Evolutionary conservation across 2,113 vertebrate species (phyloP).

Genomic region (Catharus minimus): DNA sequence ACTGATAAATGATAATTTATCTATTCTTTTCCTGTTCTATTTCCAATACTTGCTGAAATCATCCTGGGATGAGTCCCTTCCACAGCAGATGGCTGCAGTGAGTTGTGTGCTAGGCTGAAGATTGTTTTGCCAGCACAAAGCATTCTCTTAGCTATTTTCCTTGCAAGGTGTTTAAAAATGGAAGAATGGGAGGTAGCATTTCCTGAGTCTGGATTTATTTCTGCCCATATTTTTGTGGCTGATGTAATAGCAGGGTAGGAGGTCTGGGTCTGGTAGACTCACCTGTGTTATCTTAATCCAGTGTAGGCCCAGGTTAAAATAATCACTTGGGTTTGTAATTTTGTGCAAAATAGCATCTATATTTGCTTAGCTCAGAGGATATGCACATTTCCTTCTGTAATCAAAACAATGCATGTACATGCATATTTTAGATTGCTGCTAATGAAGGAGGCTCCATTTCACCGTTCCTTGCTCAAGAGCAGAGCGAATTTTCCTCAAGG

Average conservation of each 20-base stretch:
- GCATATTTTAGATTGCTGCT: not conserved
- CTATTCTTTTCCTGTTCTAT: not conserved
- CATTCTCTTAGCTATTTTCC: not conserved
- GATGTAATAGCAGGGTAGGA: not conserved
- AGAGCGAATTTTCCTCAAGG: not conserved
- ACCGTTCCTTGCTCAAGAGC: not conserved
- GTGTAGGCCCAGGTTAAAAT: not conserved
- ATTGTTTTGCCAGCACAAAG: not conserved
- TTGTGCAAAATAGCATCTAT: not conserved
- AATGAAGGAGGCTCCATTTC: not conserved
- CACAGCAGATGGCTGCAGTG: fast-evolving
- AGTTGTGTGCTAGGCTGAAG: not conserved
- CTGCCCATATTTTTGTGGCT: not conserved
- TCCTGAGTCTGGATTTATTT: not conserved
- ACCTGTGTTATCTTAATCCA: not conserved
- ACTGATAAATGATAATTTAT: not conserved
- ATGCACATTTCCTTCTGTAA: not conserved
- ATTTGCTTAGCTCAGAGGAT: not conserved
- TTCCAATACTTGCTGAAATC: not conserved
- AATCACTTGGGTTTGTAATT: not conserved
- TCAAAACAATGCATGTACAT: not conserved
- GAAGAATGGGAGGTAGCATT: not conserved
- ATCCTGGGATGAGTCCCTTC: not conserved
- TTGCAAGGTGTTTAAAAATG: not conserved
- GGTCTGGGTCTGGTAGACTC: not conserved